A percentile compares a stretch with the other conserved stretches of the same genome.
Evolutionary conservation across 2,797 vertebrate genomes (phyloP).

Genomic region (Philypnodon macrostomus): DNA sequence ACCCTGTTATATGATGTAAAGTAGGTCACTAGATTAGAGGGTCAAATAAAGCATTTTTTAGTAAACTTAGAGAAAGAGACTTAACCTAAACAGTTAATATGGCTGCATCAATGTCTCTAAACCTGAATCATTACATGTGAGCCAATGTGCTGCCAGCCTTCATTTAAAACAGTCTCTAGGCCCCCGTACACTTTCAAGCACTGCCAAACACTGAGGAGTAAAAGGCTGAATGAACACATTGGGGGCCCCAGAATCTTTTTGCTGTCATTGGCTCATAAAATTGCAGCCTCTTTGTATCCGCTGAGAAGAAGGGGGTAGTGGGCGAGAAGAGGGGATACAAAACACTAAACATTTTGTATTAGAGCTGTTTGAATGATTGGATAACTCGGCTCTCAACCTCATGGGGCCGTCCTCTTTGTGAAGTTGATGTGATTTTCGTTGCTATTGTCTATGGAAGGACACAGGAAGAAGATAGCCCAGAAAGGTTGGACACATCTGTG

Average conservation of each 20-base stretch:
- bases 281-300: constrained; percentile 68
- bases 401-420: constrained; percentile 52
- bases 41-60: too few relatives aligned
- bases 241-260: constrained; percentile 71
- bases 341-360: constrained; percentile 72
- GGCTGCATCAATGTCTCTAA: background rate
- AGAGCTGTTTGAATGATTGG: constrained; percentile 63
- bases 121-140: background rate
- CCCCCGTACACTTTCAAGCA: constrained; percentile 53
- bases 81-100: constrained; percentile 2
- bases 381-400: constrained; percentile 41
- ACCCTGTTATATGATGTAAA: too few relatives aligned
- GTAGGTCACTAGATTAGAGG: too few relatives aligned
- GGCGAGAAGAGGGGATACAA: constrained; percentile 39
- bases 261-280: constrained; percentile 80
- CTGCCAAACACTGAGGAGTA: constrained; percentile 67
- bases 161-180: constrained; percentile 45
- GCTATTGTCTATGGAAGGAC: constrained; percentile 46
- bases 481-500: constrained; percentile 67
- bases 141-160: constrained; percentile 24
- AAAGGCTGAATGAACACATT: constrained; percentile 71
- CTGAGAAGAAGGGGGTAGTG: constrained; percentile 47
- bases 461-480: constrained; percentile 44
- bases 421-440: constrained; percentile 49
- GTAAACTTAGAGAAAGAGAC: too few relatives aligned